Base-by-base conservation (phyloP, 1,140 invertebrate genomes). In the Whitmania pigra region DNA sequence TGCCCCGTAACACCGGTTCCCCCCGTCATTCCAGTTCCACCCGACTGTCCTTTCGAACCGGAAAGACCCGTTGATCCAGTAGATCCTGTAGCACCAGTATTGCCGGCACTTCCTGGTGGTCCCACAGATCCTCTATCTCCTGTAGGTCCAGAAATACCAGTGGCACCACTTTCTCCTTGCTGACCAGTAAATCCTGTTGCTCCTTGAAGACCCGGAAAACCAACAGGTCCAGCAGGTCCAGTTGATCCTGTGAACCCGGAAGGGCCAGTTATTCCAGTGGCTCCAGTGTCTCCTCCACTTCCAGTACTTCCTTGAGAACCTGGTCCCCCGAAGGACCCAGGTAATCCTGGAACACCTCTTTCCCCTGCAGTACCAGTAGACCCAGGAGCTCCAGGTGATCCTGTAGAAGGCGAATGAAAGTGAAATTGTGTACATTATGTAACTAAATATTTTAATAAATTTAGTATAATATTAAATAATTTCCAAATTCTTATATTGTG, bases 341-440 rank as follows among this genome's bases (percentile, higher is more conserved):
- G 5, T 22, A 27, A 60, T 60, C 55, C 55, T 60, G 55, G 55
- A 60, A 4, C 17, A 22, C 55, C 55, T 60, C n/a, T 60, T 9
- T 60, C 55, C n/a, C 68, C 68, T 5, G 31, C 31, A 69, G 20
- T 7, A 5, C 68, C 68, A 53, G 15, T 49, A 40, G 15, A 43
- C 2, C 73, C 73, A 31, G 69, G 73, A 49, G 60, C 1, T 72
- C 73, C 73, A 53, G 31, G 73, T 49, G 73, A 29, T 20, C 73
- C 73, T 25, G 29, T 18, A 31, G 69, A 40, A 71, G 67, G 20
- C 27, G 27, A 60, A 9, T 22, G 17, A 9, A 22, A 60, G 17
- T 60, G n/a, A 27, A 7, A 22, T 13, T 13, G 40, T n/a, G n/a
- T n/a, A n/a, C n/a, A n/a, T n/a, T n/a, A n/a, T 43, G 40, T 13